Evolutionary conservation across 2,113 vertebrate species (phyloP).

Genomic region (Bambusicola thoracicus): DNA sequence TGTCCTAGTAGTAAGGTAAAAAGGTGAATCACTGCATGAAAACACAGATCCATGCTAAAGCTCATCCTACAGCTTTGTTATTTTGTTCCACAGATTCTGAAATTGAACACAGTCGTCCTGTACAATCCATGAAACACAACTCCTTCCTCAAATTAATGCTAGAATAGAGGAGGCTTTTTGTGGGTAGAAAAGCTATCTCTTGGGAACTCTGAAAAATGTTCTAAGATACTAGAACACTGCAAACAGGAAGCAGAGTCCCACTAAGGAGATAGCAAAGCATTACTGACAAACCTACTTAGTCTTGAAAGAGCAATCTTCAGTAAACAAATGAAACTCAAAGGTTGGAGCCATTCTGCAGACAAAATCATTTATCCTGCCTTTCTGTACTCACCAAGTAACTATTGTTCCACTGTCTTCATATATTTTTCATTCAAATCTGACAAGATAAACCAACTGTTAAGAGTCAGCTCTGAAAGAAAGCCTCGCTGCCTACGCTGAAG

Average conservation of each 20-base stretch:
- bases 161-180: neutral
- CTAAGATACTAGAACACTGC: neutral
- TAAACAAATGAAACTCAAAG: neutral
- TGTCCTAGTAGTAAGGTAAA: neutral
- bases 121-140: neutral
- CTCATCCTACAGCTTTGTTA: neutral
- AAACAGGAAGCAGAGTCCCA: neutral
- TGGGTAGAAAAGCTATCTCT: neutral
- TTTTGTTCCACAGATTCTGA: neutral
- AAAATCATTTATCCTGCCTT: neutral
- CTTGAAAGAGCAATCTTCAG: neutral
- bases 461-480: slow-evolving; percentile 2
- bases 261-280: neutral
- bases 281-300: neutral
- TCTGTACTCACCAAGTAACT: neutral
- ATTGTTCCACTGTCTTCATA: neutral
- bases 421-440: slow-evolving; percentile 7
- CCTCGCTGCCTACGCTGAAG: neutral
- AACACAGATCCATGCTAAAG: neutral
- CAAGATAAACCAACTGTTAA: slow-evolving; percentile 24
- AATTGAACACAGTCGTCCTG: neutral
- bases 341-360: neutral
- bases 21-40: neutral
- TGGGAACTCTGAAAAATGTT: neutral
- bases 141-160: neutral